Conservation (phyloP, 2,888 invertebrate species). For the Pecten maximus region DNA sequence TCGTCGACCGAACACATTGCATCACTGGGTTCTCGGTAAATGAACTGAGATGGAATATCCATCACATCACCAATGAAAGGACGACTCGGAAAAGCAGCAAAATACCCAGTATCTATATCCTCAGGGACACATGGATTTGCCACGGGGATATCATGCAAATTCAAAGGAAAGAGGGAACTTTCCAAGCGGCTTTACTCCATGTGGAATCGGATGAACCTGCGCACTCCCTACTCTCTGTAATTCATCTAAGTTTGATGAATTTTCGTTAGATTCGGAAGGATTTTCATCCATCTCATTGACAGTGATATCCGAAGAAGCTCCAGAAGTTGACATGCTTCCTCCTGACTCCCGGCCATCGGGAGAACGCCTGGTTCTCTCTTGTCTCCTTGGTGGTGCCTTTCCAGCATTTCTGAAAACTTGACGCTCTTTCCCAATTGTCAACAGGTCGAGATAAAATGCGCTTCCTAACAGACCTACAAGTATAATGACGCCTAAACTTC, state of each 20-base stretch:
- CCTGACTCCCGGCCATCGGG: background rate
- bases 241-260: background rate
- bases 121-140: background rate
- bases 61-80: background rate
- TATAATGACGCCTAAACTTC: constrained; percentile 43
- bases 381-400: background rate
- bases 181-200: background rate
- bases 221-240: background rate
- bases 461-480: background rate
- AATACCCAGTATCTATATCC: background rate
- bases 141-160: background rate
- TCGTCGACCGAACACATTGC: background rate
- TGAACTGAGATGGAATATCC: background rate
- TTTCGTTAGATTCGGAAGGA: too few species aligned
- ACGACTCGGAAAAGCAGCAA: background rate
- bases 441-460: background rate
- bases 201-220: background rate
- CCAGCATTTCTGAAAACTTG: background rate
- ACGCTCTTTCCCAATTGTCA: background rate
- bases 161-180: background rate
- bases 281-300: background rate
- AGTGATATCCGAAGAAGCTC: background rate
- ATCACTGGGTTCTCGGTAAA: background rate
- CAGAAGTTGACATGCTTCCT: background rate
- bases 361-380: background rate